Base-by-base conservation (phyloP, 2,113 vertebrate genomes). In the Leptobrachium leishanense region DNA sequence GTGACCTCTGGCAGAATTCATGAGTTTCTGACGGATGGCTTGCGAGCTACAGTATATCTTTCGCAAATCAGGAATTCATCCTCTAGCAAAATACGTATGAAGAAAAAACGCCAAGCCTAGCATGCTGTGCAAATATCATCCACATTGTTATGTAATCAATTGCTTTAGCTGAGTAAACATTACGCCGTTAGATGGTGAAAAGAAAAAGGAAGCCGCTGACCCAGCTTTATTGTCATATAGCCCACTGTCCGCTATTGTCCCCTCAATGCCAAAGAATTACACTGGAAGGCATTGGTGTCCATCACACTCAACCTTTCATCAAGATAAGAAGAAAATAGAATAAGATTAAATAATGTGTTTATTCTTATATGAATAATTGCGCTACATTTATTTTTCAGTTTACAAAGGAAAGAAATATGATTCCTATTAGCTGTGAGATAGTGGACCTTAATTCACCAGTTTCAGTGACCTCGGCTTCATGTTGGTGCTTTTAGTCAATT, bases 81-180 rank as follows among this genome's bases (percentile, higher is more conserved):
- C 43, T 8, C 41, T 10, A 54, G 68, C 43, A 72, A 65, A 63
- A 31, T 54, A 55, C 40, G 63, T 55, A 75, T 39, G 53, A 78
- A 62, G 46, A 55, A 39, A 69, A 70, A 59, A 59, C 55, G 12
- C 6, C 50, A 59, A 59, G 55, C 67, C 0, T 8, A 44, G 67
- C 42, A 15, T 68, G 67, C 8, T 12, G 67, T 5, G 41, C 41
- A 43, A 43, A 68, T 68, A 68, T 70, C 39, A 42, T 31, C 31
- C 68, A 55, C 40, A 54, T 79, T 79, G 69, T 79, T 79, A 66
- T 79, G 77, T 79, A 79, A 79, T 79, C 69, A 54, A 65, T 72
- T 39, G 44, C 57, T 78, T 53, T 78, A 72, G 68, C 76, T 79
- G 69, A 73, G 40, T 57, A 79, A 54, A 72, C 77, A 72, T 72